Base-by-base conservation (phyloP, 2,113 vertebrate species). In the Orthonyx spaldingii region DNA sequence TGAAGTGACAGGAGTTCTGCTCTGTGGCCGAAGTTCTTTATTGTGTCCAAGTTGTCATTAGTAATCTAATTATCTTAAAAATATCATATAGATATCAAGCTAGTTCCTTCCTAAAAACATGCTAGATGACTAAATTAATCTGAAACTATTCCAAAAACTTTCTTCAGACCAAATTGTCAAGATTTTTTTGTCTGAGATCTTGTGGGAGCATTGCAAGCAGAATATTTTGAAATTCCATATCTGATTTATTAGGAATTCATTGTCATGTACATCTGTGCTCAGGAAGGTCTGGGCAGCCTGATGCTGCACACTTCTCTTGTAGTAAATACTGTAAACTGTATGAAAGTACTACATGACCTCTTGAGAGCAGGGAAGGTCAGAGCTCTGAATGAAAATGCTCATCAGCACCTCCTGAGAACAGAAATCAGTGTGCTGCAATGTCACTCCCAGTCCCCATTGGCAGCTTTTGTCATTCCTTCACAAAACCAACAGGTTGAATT, bases 281-380 rank as follows among this genome's bases (percentile, higher is more conserved):
- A 71, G 44, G 35, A 89, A 77, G 32, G 46, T 56, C 76, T 87
- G 59, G 56, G 35, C 37, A 50, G 53, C 35, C 61, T 78, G 71
- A 71, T 72, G 56, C 26, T 76, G 16, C 46, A 37, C 30, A 21
- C 20, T 64, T 79, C 32, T 84, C 26, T 69, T 2, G 3, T 24
- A 83, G 80, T 52, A 90, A 50, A 39, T 82, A 26, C 37, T 75
- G 27, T 52, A 55, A 91, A 75, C 19, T 30, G 7, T 61, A 68
- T 13, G 20, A 27, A 78, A 93, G 71, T 94, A 64, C 33, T 90
- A 6, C 17, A 24, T 75, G 91, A 94, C 60, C 87, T 70, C 41
- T 61, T 68, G 89, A 94, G 85, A 94, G 72, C 75, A 87, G 52
- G 56, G 91, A 83, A 91, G 90, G 89, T 96, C 95, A 94, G 28